Evolutionary conservation across 2,888 invertebrate genomes (phyloP).

Genomic region (Eilema sororculum): DNA sequence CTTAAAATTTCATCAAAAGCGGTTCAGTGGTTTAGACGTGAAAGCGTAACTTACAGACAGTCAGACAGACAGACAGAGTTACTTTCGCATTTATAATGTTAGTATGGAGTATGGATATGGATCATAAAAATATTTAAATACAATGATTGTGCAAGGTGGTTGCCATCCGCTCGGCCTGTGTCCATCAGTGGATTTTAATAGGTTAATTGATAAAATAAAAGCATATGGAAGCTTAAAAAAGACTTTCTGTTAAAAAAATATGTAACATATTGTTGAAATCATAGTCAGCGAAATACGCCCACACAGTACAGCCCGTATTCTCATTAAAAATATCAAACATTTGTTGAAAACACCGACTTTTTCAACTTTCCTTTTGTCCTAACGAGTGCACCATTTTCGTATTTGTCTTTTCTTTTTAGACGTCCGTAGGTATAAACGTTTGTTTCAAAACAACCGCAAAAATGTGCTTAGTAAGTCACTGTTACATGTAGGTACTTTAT

Average conservation of each 20-base stretch:
- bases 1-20: too few species aligned
- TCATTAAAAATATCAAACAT: slow-evolving; percentile 35
- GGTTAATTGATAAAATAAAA: too few species aligned
- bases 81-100: too few species aligned
- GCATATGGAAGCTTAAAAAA: too few species aligned
- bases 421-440: slow-evolving; percentile 28
- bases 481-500: background rate
- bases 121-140: too few species aligned
- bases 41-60: too few species aligned
- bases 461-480: background rate
- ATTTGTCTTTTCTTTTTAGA: slow-evolving; percentile 44
- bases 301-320: slow-evolving; percentile 11
- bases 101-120: too few species aligned
- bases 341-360: slow-evolving; percentile 33
- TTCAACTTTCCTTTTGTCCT: slow-evolving; percentile 39
- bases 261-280: background rate
- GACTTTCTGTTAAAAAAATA: background rate
- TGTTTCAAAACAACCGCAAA: slow-evolving; percentile 42
- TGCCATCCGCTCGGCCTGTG: too few species aligned
- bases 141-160: too few species aligned
- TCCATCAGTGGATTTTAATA: too few species aligned
- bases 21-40: too few species aligned
- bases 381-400: slow-evolving; percentile 38
- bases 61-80: too few species aligned
- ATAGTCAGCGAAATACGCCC: background rate